These are phyloP conservation scores for Benthosema pterotum DNA, from an alignment of 2,797 vertebrate genomes.

Conservation along the genomic window DNA sequence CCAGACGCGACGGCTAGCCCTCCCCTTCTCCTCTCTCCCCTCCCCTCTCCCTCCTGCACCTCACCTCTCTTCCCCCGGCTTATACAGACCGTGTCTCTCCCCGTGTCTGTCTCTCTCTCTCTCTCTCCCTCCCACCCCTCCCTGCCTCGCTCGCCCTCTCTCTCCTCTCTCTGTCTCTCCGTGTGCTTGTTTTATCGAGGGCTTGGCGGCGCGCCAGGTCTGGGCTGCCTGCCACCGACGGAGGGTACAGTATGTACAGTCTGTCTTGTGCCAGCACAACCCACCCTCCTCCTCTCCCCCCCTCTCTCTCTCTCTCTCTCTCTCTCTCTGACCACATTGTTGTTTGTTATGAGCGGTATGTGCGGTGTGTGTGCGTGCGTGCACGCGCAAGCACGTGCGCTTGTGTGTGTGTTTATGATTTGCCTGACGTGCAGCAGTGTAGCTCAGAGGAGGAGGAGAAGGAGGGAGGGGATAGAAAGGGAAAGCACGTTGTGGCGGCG, in stretches of 20 bases:
- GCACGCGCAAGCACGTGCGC: too few species aligned
- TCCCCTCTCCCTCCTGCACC: slow-evolving; percentile 2
- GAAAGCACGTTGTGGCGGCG: slow-evolving; percentile 14
- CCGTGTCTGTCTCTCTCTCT: slow-evolving; percentile 34
- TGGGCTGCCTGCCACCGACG: slow-evolving; percentile 88
- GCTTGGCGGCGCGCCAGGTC: slow-evolving; percentile 84
- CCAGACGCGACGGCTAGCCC: slow-evolving; percentile 45
- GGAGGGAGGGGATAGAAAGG: slow-evolving; percentile 40
- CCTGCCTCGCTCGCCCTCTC: too few species aligned
- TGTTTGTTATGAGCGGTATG: slow-evolving; percentile 37
- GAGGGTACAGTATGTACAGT: slow-evolving; percentile 99
- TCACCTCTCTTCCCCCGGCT: slow-evolving; percentile 10
- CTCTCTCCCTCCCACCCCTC: slow-evolving; percentile 20
- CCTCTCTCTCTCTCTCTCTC: slow-evolving; percentile 57
- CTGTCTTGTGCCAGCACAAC: slow-evolving; percentile 88
- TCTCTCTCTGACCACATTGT: slow-evolving; percentile 34
- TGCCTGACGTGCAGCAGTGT: slow-evolving; percentile 75
- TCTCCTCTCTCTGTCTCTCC: slow-evolving; percentile 60
- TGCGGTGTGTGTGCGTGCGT: background rate
- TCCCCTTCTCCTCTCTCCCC: slow-evolving; percentile 28
- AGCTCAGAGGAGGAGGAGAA: slow-evolving; percentile 64
- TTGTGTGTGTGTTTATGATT: slow-evolving; percentile 52
- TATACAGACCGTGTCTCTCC: slow-evolving; percentile 18
- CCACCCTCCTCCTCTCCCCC: slow-evolving; percentile 78
- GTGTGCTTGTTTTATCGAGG: slow-evolving; percentile 86